These are phyloP conservation scores for Nyctalus aviator DNA, from an alignment of 2,797 vertebrate species.

Conservation along the genomic window DNA sequence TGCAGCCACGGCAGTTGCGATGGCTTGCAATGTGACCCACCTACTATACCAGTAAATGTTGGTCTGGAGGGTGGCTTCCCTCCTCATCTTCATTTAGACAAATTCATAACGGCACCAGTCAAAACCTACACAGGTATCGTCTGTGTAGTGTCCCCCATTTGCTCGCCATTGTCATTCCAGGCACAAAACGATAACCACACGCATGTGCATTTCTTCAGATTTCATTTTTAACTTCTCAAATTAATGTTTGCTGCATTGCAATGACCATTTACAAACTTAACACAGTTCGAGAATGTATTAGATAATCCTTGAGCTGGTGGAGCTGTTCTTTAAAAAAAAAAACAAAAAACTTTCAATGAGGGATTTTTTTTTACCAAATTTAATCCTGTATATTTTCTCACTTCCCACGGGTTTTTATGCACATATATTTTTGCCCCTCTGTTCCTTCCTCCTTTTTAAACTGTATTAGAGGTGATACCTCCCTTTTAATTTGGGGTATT, in stretches of 20 bases:
- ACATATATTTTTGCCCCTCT: not conserved
- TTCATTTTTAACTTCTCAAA: conserved; percentile 7
- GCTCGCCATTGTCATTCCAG: not conserved
- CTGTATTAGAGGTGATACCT: not conserved
- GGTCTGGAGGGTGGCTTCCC: conserved; percentile 13
- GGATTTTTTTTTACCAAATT: conserved; percentile 46
- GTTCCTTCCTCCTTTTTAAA: conserved; percentile 12
- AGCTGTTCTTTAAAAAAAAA: not conserved
- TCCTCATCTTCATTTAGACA: not conserved
- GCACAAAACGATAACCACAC: not conserved
- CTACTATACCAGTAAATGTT: not conserved
- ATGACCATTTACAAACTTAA: conserved; percentile 15
- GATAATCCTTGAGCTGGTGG: not conserved
- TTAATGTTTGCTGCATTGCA: not conserved
- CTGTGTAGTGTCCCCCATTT: not conserved
- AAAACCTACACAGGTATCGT: not conserved
- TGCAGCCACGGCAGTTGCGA: not conserved
- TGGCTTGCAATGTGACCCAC: not conserved
- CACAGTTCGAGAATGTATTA: not conserved
- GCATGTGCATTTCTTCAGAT: not conserved
- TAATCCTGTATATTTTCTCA: conserved; percentile 34
- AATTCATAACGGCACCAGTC: conserved; percentile 20
- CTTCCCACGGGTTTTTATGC: not conserved
- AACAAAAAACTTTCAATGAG: not conserved
- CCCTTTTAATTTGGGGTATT: conserved; percentile 47